Evolutionary conservation across 2,888 invertebrate genomes (phyloP).

Genomic region (Scrobipalpa atriplicella): DNA sequence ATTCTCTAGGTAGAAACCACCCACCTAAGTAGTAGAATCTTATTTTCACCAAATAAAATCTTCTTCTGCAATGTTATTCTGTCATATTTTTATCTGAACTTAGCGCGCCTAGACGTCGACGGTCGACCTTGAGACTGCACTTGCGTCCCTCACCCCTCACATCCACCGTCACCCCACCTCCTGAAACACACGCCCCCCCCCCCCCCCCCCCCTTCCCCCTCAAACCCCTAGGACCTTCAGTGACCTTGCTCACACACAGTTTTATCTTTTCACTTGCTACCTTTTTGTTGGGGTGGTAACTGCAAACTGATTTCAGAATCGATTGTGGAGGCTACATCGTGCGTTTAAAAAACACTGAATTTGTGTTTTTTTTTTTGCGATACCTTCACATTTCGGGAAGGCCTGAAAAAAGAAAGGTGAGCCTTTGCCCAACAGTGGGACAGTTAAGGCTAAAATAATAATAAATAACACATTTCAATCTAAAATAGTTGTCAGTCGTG

Average conservation of each 20-base stretch:
- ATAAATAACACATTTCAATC: too few species aligned
- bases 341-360: too few species aligned
- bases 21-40: too few species aligned
- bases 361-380: too few species aligned
- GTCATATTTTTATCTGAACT: not conserved
- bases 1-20: too few species aligned
- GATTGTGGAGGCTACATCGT: not conserved
- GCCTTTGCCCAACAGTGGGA: too few species aligned
- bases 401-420: too few species aligned
- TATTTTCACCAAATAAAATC: too few species aligned
- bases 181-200: slow-evolving; percentile 33
- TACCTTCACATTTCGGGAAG: too few species aligned
- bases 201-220: slow-evolving; percentile 27
- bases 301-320: not conserved
- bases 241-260: slow-evolving; percentile 29
- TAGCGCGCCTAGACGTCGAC: slow-evolving; percentile 48
- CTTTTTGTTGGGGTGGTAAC: not conserved
- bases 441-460: too few species aligned
- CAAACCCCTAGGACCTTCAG: slow-evolving; percentile 40
- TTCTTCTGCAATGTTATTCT: too few species aligned
- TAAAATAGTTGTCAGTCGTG: too few species aligned
- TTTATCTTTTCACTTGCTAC: not conserved
- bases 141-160: slow-evolving; percentile 48
- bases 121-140: slow-evolving; percentile 71
- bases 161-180: slow-evolving; percentile 32